Evolutionary conservation across 2,113 vertebrate species (phyloP).

Genomic region (Dendropsophus ebraccatus): DNA sequence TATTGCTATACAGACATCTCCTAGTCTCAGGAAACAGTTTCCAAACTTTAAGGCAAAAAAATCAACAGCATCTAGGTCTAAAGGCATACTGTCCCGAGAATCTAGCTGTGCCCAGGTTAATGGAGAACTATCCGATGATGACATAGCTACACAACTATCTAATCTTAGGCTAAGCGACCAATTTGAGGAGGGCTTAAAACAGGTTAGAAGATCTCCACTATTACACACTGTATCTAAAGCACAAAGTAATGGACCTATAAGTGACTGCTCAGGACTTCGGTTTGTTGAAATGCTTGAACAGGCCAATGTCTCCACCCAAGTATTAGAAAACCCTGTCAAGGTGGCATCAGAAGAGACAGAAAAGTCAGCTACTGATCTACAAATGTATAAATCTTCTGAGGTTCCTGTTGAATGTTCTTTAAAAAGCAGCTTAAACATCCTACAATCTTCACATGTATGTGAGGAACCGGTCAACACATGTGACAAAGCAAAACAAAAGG

Average conservation of each 20-base stretch:
- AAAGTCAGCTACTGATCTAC: slow-evolving; percentile 9
- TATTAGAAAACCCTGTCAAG: slow-evolving; percentile 73
- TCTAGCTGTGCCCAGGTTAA: slow-evolving; percentile 69
- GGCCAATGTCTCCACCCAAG: slow-evolving; percentile 71
- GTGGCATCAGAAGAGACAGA: slow-evolving; percentile 63
- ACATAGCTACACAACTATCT: slow-evolving; percentile 70
- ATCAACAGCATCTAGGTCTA: slow-evolving; percentile 70
- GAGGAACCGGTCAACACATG: slow-evolving; percentile 56
- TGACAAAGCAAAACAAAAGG: slow-evolving; percentile 56
- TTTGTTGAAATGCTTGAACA: slow-evolving; percentile 65
- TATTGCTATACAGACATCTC: slow-evolving; percentile 81
- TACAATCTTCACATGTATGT: slow-evolving; percentile 44
- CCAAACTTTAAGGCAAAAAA: slow-evolving; percentile 76
- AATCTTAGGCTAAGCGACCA: slow-evolving; percentile 66
- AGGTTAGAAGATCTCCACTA: slow-evolving; percentile 38
- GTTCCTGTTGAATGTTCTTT: slow-evolving; percentile 1
- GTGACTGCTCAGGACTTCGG: slow-evolving; percentile 58
- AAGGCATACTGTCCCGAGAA: slow-evolving; percentile 71
- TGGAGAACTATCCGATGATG: slow-evolving; percentile 69
- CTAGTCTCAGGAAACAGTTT: slow-evolving; percentile 81
- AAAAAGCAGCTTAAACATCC: slow-evolving; percentile 55
- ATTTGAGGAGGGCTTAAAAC: slow-evolving; percentile 66
- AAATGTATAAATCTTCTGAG: not conserved
- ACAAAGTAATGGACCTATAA: slow-evolving; percentile 76
- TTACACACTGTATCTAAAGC: slow-evolving; percentile 64